Evolutionary conservation across 2,888 invertebrate species (phyloP).

Genomic region (Callinectes sapidus): DNA sequence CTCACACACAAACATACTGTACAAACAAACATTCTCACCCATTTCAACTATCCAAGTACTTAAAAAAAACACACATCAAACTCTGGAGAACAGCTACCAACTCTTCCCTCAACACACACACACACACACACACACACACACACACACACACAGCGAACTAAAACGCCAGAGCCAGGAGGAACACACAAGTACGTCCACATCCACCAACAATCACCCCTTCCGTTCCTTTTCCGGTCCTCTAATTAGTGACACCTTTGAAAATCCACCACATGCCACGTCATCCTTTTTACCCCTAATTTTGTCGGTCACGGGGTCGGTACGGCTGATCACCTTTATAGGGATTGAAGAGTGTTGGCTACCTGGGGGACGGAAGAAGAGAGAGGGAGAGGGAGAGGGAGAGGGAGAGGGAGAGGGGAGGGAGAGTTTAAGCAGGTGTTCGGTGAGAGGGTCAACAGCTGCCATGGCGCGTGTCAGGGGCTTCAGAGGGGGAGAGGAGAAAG

Average conservation of each 20-base stretch:
- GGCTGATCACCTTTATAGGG: constrained; percentile 29
- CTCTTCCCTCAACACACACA: neutral
- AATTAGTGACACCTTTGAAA: neutral
- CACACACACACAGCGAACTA: neutral
- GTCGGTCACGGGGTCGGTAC: constrained; percentile 17
- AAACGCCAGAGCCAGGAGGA: neutral
- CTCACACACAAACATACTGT: neutral
- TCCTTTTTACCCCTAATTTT: neutral
- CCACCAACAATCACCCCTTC: neutral
- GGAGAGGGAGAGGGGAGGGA: neutral
- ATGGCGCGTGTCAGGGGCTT: constrained; percentile 13
- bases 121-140: neutral
- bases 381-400: neutral
- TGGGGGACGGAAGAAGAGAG: neutral
- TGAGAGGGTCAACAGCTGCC: constrained; percentile 35
- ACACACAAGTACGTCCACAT: neutral
- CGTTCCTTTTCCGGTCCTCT: neutral
- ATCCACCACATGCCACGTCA: neutral
- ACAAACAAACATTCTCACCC: neutral
- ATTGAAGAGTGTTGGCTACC: constrained; percentile 21
- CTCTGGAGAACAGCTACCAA: no score
- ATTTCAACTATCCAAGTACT: neutral
- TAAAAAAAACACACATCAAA: neutral
- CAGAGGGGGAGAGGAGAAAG: neutral
- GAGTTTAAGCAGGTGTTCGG: constrained; percentile 25